Percentiles rank a stretch among this genome's conserved stretches.
phyloP scores from a whole-genome alignment of 2,797 vertebrate genomes.

The Acanthurus tractus region DNA sequence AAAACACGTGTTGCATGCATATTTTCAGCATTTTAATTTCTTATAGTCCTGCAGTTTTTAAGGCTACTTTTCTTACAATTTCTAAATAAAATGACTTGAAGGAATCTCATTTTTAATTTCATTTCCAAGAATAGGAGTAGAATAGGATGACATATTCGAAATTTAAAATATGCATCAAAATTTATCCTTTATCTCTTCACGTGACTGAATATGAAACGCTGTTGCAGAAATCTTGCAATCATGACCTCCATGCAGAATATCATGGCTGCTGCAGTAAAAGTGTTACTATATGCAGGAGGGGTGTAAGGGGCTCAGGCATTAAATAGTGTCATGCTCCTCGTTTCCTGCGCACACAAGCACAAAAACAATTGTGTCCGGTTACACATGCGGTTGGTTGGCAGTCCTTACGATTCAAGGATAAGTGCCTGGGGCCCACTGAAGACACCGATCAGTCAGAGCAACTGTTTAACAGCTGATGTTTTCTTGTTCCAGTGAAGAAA shows the following conservation, averaged over 20 bases:
- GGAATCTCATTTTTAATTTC: background rate
- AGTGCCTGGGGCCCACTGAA: background rate
- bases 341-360: slow-evolving; percentile 23
- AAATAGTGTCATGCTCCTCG: slow-evolving; percentile 21
- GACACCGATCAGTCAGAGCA: slow-evolving; percentile 2
- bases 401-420: slow-evolving; percentile 7
- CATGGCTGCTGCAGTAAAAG: background rate
- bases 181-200: too few species aligned
- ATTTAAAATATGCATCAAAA: background rate
- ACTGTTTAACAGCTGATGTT: background rate
- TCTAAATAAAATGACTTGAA: background rate
- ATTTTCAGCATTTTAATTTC: slow-evolving; percentile 22
- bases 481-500: too few species aligned
- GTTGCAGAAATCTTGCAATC: too few species aligned
- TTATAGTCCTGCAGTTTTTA: background rate
- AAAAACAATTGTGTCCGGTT: slow-evolving; percentile 33
- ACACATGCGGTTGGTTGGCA: slow-evolving; percentile 12
- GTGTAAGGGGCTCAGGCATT: background rate
- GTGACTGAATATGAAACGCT: background rate
- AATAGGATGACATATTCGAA: background rate
- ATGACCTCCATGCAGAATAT: background rate
- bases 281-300: background rate
- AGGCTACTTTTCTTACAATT: background rate
- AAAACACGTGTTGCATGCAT: slow-evolving; percentile 49
- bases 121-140: too few species aligned